Base-by-base conservation (phyloP, 2,888 invertebrate genomes). In the Oegoconia quadripuncta region DNA sequence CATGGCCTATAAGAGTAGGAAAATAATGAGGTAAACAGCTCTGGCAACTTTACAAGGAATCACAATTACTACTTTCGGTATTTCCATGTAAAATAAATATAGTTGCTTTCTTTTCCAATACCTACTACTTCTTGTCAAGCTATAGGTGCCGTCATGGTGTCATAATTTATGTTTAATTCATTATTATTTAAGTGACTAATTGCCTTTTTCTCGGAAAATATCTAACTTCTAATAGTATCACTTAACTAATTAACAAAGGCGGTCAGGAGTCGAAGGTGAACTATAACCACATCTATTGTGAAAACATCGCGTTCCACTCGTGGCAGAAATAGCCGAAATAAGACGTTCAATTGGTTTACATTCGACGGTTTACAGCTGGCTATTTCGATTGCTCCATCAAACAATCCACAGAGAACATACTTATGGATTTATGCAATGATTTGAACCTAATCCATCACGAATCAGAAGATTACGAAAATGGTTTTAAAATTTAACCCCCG, bases 381-480 rank as follows among this genome's bases (percentile, higher is more conserved):
- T 84, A 83, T 84, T 83, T 83, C 59, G 58, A 75, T 65, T 72
- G 60, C 64, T 60, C 61, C 67, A 72, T 77, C 73, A 68, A 72
- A 66, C 71, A 65, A 62, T 53, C 56, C 58, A 7, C 54, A 68
- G 61, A 71, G 71, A 74, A 66, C 67, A 67, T 63, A 66, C 66
- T 71, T 65, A 73, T 63, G 62, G 64, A 70, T 75, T 74, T 75
- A 76, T 74, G 68, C 60, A 68, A 63, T 56, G 54, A 67, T 70
- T 71, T 63, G 55, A 59, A 50, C 56, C 55, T 65, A 64, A 69
- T 70, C 64, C 56, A 50, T 53, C 54, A 50, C 45, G 41, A 42
- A 44, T 27, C 6, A 13, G 27, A 3, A 4, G 25, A 25, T 9
- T 25, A 25, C 12, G n/a, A 25, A 25, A 25, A 11, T 11, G 25